Evolutionary conservation across 1,140 invertebrate species (phyloP).

Genomic region (Mamestra configurata): DNA sequence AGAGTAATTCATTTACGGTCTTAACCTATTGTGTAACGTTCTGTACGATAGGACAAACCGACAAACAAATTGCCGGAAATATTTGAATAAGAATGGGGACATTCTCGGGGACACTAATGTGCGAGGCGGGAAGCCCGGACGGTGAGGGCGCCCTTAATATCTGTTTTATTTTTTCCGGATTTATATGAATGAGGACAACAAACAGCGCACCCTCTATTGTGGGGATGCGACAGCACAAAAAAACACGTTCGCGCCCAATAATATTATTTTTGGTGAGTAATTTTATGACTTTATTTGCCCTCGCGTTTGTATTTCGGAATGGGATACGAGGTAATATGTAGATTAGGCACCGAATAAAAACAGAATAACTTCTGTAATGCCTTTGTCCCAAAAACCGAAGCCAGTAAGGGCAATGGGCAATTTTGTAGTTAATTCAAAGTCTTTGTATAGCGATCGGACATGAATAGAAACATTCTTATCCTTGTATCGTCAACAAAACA

Average conservation of each 20-base stretch:
- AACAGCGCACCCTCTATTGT: conserved; percentile 76
- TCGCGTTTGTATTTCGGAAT: conserved; percentile 54
- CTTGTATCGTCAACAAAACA: conserved; percentile 58
- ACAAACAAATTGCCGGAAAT: conserved; percentile 84
- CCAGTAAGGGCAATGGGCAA: neutral
- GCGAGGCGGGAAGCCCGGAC: conserved; percentile 76
- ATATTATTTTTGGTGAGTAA: conserved; percentile 78
- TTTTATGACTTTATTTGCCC: conserved; percentile 81
- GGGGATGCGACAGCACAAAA: conserved; percentile 60
- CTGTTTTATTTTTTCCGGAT: conserved; percentile 86
- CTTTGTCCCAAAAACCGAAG: conserved; percentile 6
- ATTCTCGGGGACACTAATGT: conserved; percentile 81
- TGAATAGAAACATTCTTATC: conserved; percentile 28
- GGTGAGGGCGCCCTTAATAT: conserved; percentile 76
- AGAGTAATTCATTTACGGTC: conserved; percentile 52
- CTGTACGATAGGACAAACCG: conserved; percentile 80
- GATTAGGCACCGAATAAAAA: conserved; percentile 47
- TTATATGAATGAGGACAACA: conserved; percentile 80
- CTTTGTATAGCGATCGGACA: conserved; percentile 33
- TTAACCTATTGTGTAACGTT: conserved; percentile 63
- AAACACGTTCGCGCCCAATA: conserved; percentile 71
- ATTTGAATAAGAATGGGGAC: conserved; percentile 85
- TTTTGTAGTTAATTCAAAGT: conserved; percentile 23
- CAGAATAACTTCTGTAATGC: conserved; percentile 37
- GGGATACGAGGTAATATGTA: conserved; percentile 55